Base-by-base conservation (phyloP, 1,140 invertebrate genomes). In the Brachionus rubens region DNA sequence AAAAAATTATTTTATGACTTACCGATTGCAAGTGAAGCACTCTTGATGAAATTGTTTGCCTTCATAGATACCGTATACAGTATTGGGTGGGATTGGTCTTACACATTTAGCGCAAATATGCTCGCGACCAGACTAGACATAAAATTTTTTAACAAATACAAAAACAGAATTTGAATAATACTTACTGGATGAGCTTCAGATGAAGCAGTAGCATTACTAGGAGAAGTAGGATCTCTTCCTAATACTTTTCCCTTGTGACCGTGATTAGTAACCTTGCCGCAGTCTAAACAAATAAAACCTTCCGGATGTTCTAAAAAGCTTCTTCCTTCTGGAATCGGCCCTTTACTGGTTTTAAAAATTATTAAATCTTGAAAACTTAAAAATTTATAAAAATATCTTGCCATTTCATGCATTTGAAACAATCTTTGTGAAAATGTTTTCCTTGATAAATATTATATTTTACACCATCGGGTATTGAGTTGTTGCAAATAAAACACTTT, bases 371-470 rank as follows among this genome's bases (percentile, higher is more conserved):
- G 0, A 21, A 72, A 33, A 12, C n/a, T n/a, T 40, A n/a, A 6
- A 14, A 30, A 19, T 54, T 41, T 5, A 9, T 48, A 24, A 7
- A 54, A 33, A 46, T 7, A 10, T 12, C n/a, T 19, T 50, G 50
- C 68, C 68, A 72, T 72, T 72, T 72, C 19, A 72, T 72, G 46
- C 68, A 72, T 72, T 72, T 72, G 16, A 72, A 72, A 26, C 68
- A 72, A 30, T 7, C 19, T 41, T 72, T 72, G 28, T 72, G 68
- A 72, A 72, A 72, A 24, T 72, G 46, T 30, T 72, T 72, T 48
- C 68, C 68, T 41, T 72, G 68, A 72, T 72, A 72, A 72, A 72
- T 54, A 12, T 72, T 72, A 14, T 72, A 72, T 33, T 72, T 72
- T 2, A 72, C 68, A 7, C 68, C 68, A 54, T 72, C 68, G 9